These are phyloP conservation scores for Remorina albescens DNA, from an alignment of 2,797 vertebrate species.

Conservation along the genomic window DNA sequence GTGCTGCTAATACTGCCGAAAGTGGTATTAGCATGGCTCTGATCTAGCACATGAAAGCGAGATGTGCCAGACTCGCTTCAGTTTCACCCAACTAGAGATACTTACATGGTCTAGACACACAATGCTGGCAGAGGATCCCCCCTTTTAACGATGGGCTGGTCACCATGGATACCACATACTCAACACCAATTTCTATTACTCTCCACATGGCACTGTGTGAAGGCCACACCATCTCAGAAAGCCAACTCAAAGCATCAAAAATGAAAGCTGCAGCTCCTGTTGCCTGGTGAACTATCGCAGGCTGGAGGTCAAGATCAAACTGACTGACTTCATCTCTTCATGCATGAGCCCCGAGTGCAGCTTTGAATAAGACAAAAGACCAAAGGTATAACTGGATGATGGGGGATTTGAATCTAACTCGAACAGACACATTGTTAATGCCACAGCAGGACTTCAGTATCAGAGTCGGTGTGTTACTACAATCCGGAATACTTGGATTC, in stretches of 20 bases:
- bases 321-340: constrained; percentile 35
- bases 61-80: constrained; percentile 62
- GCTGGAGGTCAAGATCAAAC: constrained; percentile 43
- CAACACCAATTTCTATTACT: constrained; percentile 65
- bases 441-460: constrained; percentile 5
- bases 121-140: constrained; percentile 67
- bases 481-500: constrained; percentile 17
- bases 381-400: constrained; percentile 5
- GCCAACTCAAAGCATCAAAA: constrained; percentile 64
- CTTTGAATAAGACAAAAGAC: constrained; percentile 17
- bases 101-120: constrained; percentile 73
- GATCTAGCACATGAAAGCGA: constrained; percentile 77
- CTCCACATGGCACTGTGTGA: constrained; percentile 62
- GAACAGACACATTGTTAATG: constrained; percentile 21
- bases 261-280: constrained; percentile 61
- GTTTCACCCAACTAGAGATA: constrained; percentile 67
- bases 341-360: constrained; percentile 5
- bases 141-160: constrained; percentile 68
- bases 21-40: constrained; percentile 80
- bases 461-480: constrained; percentile 19
- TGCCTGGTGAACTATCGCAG: constrained; percentile 30
- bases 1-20: constrained; percentile 57
- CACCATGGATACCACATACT: constrained; percentile 79
- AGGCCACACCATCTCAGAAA: constrained; percentile 72
- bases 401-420: constrained; percentile 22